These are phyloP conservation scores for Blastomussa wellsi DNA, from an alignment of 92 coral and sea anemone species.

Conservation along the genomic window DNA sequence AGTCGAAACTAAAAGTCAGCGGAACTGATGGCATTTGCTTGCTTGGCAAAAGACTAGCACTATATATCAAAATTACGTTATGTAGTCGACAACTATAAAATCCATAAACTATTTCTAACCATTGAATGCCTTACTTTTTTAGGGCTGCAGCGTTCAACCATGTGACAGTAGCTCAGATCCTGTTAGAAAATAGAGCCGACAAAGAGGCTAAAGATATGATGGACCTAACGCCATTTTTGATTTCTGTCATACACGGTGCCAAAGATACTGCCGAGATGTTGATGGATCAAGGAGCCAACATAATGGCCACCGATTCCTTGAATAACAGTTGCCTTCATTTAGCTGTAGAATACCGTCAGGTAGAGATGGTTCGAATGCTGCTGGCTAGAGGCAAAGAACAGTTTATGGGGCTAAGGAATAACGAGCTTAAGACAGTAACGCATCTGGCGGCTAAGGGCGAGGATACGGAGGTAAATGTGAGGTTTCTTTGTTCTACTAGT, in stretches of 20 bases:
- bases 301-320: constrained; percentile 45
- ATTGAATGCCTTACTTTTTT: background rate
- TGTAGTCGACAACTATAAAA: background rate
- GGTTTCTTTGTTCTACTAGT: background rate
- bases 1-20: too few species aligned
- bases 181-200: constrained; percentile 64
- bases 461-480: constrained; percentile 15
- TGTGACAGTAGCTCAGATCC: constrained; percentile 42
- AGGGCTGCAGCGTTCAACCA: constrained; percentile 73
- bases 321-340: constrained; percentile 62
- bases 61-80: too few species aligned
- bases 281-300: constrained; percentile 71
- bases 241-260: constrained; percentile 51
- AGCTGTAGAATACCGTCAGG: constrained; percentile 41
- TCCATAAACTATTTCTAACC: background rate
- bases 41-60: too few species aligned
- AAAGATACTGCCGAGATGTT: constrained; percentile 61
- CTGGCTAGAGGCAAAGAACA: constrained; percentile 62
- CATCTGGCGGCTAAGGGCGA: constrained; percentile 76
- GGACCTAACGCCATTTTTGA: constrained; percentile 68
- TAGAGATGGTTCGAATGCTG: constrained; percentile 53
- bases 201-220: constrained; percentile 56
- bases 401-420: constrained; percentile 46
- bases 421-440: constrained; percentile 51
- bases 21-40: too few species aligned